Conservation (phyloP, 2,888 invertebrate genomes). For the Adelognathus sp. region DNA sequence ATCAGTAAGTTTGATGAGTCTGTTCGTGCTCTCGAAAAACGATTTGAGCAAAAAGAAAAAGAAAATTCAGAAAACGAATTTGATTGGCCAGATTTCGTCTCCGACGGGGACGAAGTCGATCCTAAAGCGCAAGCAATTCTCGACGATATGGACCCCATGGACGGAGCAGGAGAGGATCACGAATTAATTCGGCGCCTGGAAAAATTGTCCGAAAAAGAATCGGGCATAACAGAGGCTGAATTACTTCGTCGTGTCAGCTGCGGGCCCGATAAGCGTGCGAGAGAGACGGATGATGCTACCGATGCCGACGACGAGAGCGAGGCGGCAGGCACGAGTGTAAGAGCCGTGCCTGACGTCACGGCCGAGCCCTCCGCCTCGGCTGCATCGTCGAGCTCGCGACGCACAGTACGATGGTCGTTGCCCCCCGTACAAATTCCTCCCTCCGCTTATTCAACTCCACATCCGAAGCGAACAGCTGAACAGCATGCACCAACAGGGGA, state of each 20-base stretch:
- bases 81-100: neutral
- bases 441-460: neutral
- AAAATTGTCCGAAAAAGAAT: neutral
- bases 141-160: neutral
- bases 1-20: neutral
- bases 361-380: no score
- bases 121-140: neutral
- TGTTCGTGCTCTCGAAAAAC: neutral
- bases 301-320: neutral
- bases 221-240: neutral
- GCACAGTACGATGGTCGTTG: neutral
- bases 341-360: neutral
- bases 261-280: neutral
- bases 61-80: neutral
- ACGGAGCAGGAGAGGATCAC: neutral
- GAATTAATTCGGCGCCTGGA: neutral
- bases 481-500: neutral
- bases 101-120: neutral
- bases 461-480: neutral
- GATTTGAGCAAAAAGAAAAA: neutral
- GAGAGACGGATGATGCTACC: neutral
- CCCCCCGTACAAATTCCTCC: neutral
- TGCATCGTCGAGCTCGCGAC: no score
- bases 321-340: neutral
- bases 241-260: neutral